These are phyloP conservation scores for Pandion haliaetus DNA, from an alignment of 2,113 vertebrate genomes.

Conservation along the genomic window DNA sequence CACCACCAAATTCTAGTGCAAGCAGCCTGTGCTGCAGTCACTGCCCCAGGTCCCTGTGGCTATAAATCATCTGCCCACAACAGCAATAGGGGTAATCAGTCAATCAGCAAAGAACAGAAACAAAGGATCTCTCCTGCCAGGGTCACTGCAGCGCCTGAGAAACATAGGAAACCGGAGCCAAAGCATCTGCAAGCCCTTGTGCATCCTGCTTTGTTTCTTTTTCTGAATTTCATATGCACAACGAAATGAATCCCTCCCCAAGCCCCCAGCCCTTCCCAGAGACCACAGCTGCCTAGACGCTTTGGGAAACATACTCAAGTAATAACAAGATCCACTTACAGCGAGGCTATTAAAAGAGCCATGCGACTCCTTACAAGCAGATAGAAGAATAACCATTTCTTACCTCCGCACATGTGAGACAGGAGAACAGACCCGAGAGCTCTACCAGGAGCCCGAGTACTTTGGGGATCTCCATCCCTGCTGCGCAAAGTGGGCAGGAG, in stretches of 20 bases:
- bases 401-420: constrained; percentile 48
- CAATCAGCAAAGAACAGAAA: background rate
- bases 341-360: background rate
- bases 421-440: background rate
- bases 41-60: background rate
- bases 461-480: constrained; percentile 35
- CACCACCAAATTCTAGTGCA: background rate
- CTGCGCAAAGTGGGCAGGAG: background rate
- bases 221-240: background rate
- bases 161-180: background rate
- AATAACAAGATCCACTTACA: background rate
- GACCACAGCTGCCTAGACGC: background rate
- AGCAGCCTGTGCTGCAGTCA: background rate
- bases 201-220: background rate
- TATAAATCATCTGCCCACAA: background rate
- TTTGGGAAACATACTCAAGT: background rate
- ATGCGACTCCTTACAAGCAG: background rate
- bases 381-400: background rate
- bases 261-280: background rate
- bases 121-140: background rate
- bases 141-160: background rate
- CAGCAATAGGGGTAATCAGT: background rate
- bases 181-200: constrained; percentile 21
- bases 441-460: background rate
- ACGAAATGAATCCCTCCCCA: background rate